Evolutionary conservation across 2,888 invertebrate species (phyloP).

Genomic region (Tetranychus piercei): DNA sequence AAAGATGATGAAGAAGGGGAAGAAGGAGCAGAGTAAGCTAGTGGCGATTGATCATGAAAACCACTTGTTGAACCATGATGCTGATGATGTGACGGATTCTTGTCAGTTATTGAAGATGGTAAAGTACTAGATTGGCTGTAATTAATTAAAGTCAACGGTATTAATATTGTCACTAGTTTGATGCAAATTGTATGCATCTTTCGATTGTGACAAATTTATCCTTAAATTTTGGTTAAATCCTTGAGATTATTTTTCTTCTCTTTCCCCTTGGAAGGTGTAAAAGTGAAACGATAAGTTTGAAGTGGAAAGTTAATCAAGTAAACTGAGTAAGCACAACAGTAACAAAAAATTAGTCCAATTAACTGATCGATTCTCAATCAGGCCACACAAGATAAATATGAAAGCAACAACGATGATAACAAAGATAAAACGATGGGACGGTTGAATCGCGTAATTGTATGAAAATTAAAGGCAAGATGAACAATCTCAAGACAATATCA

Average conservation of each 20-base stretch:
- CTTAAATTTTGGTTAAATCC: background rate
- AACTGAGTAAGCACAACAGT: background rate
- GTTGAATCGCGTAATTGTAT: too few species aligned
- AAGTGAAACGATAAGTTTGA: background rate
- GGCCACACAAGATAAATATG: background rate
- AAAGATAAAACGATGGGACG: background rate
- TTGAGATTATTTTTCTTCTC: background rate
- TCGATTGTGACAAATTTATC: background rate
- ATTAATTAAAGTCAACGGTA: background rate
- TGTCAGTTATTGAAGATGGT: background rate
- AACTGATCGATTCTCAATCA: background rate
- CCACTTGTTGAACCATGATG: background rate
- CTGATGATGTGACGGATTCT: background rate
- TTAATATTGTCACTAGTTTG: background rate
- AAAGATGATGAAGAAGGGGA: background rate
- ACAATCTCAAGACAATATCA: too few species aligned
- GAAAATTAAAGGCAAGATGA: too few species aligned
- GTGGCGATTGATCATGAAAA: background rate
- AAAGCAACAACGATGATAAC: background rate
- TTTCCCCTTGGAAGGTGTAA: background rate
- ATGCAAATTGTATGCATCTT: background rate
- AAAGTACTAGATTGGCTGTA: background rate
- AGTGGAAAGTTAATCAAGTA: background rate
- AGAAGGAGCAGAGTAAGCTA: background rate
- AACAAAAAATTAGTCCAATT: background rate